Conservation (phyloP, 2,113 vertebrate species). For the Eudorcas thomsonii region DNA sequence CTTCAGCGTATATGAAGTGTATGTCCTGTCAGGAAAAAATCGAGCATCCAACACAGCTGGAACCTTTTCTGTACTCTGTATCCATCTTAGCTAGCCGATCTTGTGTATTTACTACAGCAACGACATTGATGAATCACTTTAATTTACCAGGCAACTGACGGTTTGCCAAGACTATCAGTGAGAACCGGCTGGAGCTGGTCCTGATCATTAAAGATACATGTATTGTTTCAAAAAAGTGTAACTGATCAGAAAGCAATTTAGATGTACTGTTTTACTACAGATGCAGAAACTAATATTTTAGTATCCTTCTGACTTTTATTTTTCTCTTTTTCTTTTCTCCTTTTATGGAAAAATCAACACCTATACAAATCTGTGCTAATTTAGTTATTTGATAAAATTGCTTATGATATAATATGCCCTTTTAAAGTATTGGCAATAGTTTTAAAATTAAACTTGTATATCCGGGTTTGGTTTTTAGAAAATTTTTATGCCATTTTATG, state of each 20-base stretch:
- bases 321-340: background rate
- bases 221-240: background rate
- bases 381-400: background rate
- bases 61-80: background rate
- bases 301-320: background rate
- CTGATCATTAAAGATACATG: conserved; percentile 41
- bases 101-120: background rate
- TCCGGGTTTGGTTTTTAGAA: background rate
- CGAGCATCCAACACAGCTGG: background rate
- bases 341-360: background rate
- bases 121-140: conserved; percentile 73
- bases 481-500: background rate
- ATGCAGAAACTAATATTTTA: conserved; percentile 3
- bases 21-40: background rate
- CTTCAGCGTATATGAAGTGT: background rate
- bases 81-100: conserved; percentile 10
- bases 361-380: background rate
- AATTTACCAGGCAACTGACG: conserved; percentile 57
- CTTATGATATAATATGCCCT: background rate
- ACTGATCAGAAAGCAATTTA: conserved; percentile 19
- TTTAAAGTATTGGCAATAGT: background rate
- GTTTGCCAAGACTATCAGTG: conserved; percentile 38
- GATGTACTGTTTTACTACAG: background rate
- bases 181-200: conserved; percentile 34
- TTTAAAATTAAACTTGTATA: conserved; percentile 9